These are phyloP conservation scores for Tridacna gigas DNA, from an alignment of 2,888 invertebrate genomes.

Conservation along the genomic window DNA sequence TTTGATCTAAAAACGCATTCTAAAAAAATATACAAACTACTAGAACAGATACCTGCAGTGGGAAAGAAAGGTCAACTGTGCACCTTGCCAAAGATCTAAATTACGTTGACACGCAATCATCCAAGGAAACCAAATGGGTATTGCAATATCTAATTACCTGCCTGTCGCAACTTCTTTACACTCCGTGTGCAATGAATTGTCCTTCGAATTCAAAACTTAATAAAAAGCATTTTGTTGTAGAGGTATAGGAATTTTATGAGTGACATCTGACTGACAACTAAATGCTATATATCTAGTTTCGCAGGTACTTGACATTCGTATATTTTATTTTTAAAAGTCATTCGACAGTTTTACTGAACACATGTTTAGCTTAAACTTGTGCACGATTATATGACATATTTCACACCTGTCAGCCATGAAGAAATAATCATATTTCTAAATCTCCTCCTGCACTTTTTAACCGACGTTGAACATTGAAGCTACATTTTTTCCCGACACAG, in stretches of 20 bases:
- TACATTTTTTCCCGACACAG: too few relatives aligned
- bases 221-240: neutral
- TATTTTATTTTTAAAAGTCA: neutral
- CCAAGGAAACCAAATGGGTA: neutral
- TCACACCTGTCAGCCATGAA: too few relatives aligned
- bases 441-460: too few relatives aligned
- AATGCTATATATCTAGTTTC: neutral
- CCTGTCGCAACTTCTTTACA: constrained; percentile 1
- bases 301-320: constrained; percentile 11
- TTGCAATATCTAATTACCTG: constrained; percentile 7
- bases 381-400: too few relatives aligned
- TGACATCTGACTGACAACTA: constrained; percentile 13
- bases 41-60: too few relatives aligned
- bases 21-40: too few relatives aligned
- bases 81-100: constrained; percentile 11
- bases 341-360: too few relatives aligned
- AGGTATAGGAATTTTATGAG: neutral
- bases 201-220: neutral
- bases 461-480: too few relatives aligned
- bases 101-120: constrained; percentile 22
- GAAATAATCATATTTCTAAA: too few relatives aligned
- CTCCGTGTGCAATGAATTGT: constrained; percentile 12
- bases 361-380: too few relatives aligned
- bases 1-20: too few relatives aligned
- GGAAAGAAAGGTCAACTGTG: neutral